Base-by-base conservation (phyloP, 1,140 invertebrate genomes). In the Drosophila ohnishii region DNA sequence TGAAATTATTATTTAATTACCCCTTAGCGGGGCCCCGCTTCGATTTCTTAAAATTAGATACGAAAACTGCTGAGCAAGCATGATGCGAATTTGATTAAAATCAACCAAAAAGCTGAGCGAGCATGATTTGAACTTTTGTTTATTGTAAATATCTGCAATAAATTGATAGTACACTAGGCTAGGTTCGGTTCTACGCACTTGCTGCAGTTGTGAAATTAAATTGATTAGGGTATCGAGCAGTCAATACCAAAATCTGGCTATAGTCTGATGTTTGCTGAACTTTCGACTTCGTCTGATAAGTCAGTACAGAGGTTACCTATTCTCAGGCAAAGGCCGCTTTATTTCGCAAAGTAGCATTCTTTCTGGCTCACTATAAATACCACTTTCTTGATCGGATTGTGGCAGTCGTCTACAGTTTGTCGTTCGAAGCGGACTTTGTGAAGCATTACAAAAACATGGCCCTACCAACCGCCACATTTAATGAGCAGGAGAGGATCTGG, bases 401-500 rank as follows among this genome's bases (percentile, higher is more conserved):
- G 32, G 19, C 53, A 56, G 53, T 56, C 53, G 22, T 39, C 14
- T 25, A n/a, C 19, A 10, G 53, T n/a, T 56, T 56, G 14, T 56
- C 13, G 19, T 37, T 4, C 4, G 22, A 6, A 35, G 51, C 32
- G 32, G 34, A n/a, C 51, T 39, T 56, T n/a, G 9, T 10, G 14
- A 25, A 56, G 19, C 13, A 25, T 25, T 25, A 25, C 16, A 56
- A 9, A 28, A 56, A n/a, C 19, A 55, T 55, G 53, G 14, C 14
- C 5, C 14, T 55, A 37, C 51, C 51, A 3, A 22, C 14, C 3
- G 53, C 34, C 1, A 40, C 53, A n/a, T 55, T n/a, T 55, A 71
- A 39, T 71, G 77, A 84, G 25, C 70, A 75, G 70, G 80, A 88
- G 73, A 80, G 57, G 2, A 77, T 76, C 10, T 88, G 84, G 84